Conservation (phyloP, 2,888 invertebrate genomes). For the Drosophila quinaria region DNA sequence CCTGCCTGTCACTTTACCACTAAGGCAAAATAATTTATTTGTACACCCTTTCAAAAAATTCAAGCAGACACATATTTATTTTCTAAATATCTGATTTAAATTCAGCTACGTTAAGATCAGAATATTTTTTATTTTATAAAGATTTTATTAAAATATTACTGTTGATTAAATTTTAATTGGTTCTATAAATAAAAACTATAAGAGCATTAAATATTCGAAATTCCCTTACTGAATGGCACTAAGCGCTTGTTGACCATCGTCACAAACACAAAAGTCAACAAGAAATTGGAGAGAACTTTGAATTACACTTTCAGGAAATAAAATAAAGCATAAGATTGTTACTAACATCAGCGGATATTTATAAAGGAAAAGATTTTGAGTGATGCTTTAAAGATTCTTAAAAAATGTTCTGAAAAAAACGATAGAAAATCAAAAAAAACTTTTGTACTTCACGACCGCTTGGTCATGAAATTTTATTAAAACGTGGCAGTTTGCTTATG, state of each 20-base stretch:
- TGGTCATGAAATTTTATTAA: not conserved
- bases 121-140: not conserved
- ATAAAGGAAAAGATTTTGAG: not conserved
- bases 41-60: too few species aligned
- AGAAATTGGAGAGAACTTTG: not conserved
- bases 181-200: not conserved
- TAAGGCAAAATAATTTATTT: too few species aligned
- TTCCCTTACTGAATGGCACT: not conserved
- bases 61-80: not conserved
- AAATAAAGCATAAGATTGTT: not conserved
- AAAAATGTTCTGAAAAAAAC: not conserved
- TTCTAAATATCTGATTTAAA: not conserved
- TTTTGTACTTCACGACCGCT: not conserved
- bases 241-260: conserved; percentile 22
- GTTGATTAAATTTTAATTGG: not conserved
- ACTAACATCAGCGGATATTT: not conserved
- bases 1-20: too few species aligned
- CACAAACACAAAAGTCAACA: conserved; percentile 32
- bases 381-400: not conserved
- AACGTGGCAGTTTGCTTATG: not conserved
- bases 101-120: not conserved
- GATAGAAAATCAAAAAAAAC: not conserved
- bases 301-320: not conserved
- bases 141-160: not conserved
- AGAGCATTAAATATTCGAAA: not conserved